Base-by-base conservation (phyloP, 2,797 vertebrate genomes). In the Ctenopoma kingsleyae region DNA sequence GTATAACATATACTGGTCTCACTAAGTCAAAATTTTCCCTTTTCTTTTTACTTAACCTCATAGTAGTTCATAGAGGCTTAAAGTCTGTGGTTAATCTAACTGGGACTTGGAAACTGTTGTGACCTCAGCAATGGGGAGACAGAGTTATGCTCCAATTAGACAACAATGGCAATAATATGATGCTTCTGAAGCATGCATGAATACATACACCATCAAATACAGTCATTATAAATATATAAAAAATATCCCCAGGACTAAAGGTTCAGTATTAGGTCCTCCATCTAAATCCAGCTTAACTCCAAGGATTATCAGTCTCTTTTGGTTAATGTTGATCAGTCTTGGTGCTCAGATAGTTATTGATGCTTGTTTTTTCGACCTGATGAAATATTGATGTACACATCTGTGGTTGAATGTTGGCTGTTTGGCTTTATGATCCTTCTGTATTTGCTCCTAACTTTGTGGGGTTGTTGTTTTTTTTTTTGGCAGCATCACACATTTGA, bases 401-500 rank as follows among this genome's bases (percentile, higher is more conserved):
- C 40, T 73, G 58, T 66, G 40, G 43, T 71, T 82, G 59, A 63
- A 63, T 71, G 56, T 59, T 64, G 48, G 50, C 43, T 73, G 63
- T 58, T 77, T 62, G 30, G 56, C 74, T 82, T 19, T 15, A 32
- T 76, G 64, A 55, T 59, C 30, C 8, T 55, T 15, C 19, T 62
- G 5, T 36, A 36, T 66, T 74, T 55, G 60, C 57, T 74, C 78
- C 10, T n/a, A 43, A 48, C 15, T 15, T 48, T 40, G 7, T 50
- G 1, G 7, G 47, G 9, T 1, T 56, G 23, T 35, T n/a, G n/a
- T n/a, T n/a, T n/a, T n/a, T n/a, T 68, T 47, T 84, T 75, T 82
- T 86, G 85, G 89, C 89, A 88, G 78, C 85, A 83, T 81, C 54
- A 79, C 43, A 78, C 82, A 69, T 90, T 89, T 89, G 86, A 92